phyloP scores from a whole-genome alignment of 2,888 invertebrate genomes.

The Cephus spinipes region DNA sequence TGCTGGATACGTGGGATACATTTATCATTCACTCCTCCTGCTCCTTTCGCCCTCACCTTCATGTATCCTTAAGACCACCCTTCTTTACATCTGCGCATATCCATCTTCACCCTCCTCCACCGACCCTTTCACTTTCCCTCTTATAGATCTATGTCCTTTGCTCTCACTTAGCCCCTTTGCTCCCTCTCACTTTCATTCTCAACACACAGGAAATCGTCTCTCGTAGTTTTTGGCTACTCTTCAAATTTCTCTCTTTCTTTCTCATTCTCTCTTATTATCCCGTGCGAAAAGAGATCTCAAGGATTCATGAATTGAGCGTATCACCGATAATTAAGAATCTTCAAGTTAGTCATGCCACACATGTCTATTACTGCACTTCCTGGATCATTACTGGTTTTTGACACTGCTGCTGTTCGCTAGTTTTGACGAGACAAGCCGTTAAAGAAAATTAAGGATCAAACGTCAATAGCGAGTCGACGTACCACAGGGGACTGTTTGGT shows the following conservation, averaged over 20 bases:
- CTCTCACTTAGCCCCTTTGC: neutral
- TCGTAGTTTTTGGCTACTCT: neutral
- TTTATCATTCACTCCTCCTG: neutral
- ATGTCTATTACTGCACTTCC: neutral
- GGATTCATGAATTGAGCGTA: neutral
- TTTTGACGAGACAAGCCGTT: neutral
- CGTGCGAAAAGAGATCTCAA: neutral
- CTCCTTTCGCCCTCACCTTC: neutral
- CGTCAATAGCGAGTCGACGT: neutral
- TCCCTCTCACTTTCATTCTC: neutral
- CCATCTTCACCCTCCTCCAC: neutral
- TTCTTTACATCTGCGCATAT: neutral
- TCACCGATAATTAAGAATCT: neutral
- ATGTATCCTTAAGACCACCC: neutral
- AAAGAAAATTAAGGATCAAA: neutral
- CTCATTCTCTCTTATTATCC: neutral
- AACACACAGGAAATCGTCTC: neutral
- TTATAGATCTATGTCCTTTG: neutral
- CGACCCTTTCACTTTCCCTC: neutral
- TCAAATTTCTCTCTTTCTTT: neutral
- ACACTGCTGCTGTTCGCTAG: neutral
- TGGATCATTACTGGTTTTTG: neutral
- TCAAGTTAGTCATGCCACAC: neutral
- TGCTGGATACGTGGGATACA: neutral
- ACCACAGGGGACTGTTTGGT: neutral